Percentiles rank a stretch among this genome's conserved stretches.
These are phyloP conservation scores for Drosophila austrosaltans DNA, from an alignment of 2,888 invertebrate species.

Conservation along the genomic window DNA sequence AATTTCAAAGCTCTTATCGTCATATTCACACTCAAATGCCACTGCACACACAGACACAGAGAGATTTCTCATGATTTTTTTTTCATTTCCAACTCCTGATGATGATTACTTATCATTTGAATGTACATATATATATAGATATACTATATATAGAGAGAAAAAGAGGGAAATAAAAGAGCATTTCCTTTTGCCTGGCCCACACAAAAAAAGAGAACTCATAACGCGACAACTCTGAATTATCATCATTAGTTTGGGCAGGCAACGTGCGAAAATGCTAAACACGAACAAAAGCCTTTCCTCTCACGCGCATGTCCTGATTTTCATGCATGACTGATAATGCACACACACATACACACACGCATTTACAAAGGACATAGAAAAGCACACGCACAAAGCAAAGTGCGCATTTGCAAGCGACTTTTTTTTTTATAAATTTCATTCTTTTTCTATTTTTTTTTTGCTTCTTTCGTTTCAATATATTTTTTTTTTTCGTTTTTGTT, in stretches of 20 bases:
- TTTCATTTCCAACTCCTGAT: neutral
- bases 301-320: constrained; percentile 72
- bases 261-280: constrained; percentile 39
- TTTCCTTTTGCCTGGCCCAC: constrained; percentile 26
- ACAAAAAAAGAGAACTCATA: constrained; percentile 3
- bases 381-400: constrained; percentile 51
- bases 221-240: constrained; percentile 40
- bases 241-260: constrained; percentile 58
- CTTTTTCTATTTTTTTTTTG: constrained; percentile 28
- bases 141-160: neutral
- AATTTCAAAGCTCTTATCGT: constrained; percentile 46
- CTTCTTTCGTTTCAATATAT: constrained; percentile 32
- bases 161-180: constrained; percentile 16
- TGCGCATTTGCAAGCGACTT: constrained; percentile 62
- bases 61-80: neutral
- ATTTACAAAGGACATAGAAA: constrained; percentile 44
- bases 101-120: constrained; percentile 46
- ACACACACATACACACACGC: constrained; percentile 28
- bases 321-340: constrained; percentile 72
- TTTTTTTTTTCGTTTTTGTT: constrained; percentile 35
- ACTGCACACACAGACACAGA: constrained; percentile 40
- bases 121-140: constrained; percentile 16
- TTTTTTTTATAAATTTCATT: constrained; percentile 25
- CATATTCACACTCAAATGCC: constrained; percentile 60
- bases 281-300: constrained; percentile 59